These are phyloP conservation scores for Pantherophis guttatus DNA, from an alignment of 2,113 vertebrate species.

Conservation along the genomic window DNA sequence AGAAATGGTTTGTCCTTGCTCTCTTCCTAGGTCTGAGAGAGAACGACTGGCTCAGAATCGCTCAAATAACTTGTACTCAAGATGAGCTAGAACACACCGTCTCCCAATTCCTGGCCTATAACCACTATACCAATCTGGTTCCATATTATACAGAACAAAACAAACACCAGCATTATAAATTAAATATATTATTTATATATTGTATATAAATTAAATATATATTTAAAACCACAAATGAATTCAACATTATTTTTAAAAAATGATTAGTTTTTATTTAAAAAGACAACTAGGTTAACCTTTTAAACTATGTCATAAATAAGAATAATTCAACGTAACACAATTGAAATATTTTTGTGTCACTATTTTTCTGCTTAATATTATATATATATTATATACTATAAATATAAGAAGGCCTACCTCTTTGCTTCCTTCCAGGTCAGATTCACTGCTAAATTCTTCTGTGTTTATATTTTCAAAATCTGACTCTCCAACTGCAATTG, in stretches of 20 bases:
- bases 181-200: background rate
- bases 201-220: background rate
- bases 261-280: background rate
- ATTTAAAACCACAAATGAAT: background rate
- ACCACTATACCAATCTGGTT: background rate
- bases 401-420: constrained; percentile 74
- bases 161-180: background rate
- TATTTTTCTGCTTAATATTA: background rate
- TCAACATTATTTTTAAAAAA: background rate
- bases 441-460: constrained; percentile 93
- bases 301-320: background rate
- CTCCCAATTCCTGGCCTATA: background rate
- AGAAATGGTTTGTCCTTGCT: background rate
- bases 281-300: background rate
- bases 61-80: background rate
- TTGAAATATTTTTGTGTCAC: background rate
- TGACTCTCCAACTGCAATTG: constrained; percentile 92
- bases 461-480: constrained; percentile 95
- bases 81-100: background rate
- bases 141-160: background rate
- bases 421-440: constrained; percentile 83
- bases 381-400: background rate
- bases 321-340: background rate
- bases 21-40: background rate
- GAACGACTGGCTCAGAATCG: background rate